A percentile compares a stretch with the other conserved stretches of the same genome.
Evolutionary conservation across 1,140 invertebrate species (phyloP).

Genomic region (Penaeus vannamei): DNA sequence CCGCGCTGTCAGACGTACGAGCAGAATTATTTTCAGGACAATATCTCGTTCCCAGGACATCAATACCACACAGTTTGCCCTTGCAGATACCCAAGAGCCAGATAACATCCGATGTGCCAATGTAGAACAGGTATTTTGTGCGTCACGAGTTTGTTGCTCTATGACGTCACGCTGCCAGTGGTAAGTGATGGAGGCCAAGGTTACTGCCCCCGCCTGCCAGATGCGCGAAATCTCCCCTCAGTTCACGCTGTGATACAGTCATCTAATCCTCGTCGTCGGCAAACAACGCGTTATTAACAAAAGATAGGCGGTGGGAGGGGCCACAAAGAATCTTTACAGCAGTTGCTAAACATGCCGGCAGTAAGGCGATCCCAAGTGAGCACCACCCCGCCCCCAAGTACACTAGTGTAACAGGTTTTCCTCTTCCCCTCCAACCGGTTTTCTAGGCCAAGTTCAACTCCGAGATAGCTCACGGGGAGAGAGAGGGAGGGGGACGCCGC

Average conservation of each 20-base stretch:
- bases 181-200: slow-evolving; percentile 53
- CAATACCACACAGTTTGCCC: too few species aligned
- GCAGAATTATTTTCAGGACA: not conserved
- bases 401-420: slow-evolving; percentile 54
- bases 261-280: too few species aligned
- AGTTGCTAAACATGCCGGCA: not conserved
- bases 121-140: too few species aligned
- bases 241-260: not conserved
- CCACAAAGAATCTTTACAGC: slow-evolving; percentile 3
- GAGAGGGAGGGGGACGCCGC: too few species aligned
- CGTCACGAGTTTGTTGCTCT: too few species aligned
- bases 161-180: slow-evolving; percentile 30
- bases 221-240: slow-evolving; percentile 22
- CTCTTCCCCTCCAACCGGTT: slow-evolving; percentile 44
- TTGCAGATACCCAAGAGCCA: too few species aligned
- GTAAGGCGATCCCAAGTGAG: slow-evolving; percentile 36
- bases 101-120: too few species aligned
- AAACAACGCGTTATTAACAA: too few species aligned
- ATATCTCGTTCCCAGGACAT: too few species aligned
- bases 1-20: slow-evolving; percentile 51
- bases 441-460: slow-evolving; percentile 61
- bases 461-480: slow-evolving; percentile 1
- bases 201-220: slow-evolving; percentile 60
- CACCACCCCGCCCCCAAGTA: not conserved
- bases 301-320: not conserved